phyloP scores from a whole-genome alignment of 2,113 vertebrate species.

The Platanista minor region DNA sequence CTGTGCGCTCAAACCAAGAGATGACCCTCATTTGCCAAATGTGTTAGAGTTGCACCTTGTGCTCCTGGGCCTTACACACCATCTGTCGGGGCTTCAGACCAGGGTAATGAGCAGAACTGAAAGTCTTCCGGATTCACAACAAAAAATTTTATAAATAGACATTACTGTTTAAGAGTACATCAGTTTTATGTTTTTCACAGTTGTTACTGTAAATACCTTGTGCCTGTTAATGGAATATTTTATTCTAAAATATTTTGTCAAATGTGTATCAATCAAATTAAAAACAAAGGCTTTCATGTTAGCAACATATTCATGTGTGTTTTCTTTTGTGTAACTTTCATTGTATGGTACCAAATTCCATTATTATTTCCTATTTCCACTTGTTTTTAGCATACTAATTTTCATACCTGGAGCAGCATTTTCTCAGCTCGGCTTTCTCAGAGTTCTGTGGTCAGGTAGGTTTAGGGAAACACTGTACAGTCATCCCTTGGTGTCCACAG shows the following conservation, averaged over 20 bases:
- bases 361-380: neutral
- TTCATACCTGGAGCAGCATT: neutral
- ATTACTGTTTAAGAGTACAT: neutral
- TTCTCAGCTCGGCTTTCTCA: neutral
- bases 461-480: neutral
- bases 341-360: neutral
- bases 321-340: conserved; percentile 20
- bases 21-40: conserved; percentile 26
- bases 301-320: neutral
- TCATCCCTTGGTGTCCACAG: neutral
- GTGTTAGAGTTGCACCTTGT: neutral
- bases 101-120: neutral
- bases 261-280: conserved; percentile 59
- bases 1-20: neutral
- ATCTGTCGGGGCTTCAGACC: neutral
- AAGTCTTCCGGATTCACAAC: conserved; percentile 61
- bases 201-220: conserved; percentile 56
- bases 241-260: conserved; percentile 64
- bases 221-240: conserved; percentile 38
- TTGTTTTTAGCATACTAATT: neutral
- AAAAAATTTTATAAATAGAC: neutral
- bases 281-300: conserved; percentile 52
- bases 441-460: neutral
- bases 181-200: conserved; percentile 15
- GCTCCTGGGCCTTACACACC: neutral